Evolutionary conservation across 2,888 invertebrate genomes (phyloP).

Genomic region (Pseudococcus jackbeardsleyi): DNA sequence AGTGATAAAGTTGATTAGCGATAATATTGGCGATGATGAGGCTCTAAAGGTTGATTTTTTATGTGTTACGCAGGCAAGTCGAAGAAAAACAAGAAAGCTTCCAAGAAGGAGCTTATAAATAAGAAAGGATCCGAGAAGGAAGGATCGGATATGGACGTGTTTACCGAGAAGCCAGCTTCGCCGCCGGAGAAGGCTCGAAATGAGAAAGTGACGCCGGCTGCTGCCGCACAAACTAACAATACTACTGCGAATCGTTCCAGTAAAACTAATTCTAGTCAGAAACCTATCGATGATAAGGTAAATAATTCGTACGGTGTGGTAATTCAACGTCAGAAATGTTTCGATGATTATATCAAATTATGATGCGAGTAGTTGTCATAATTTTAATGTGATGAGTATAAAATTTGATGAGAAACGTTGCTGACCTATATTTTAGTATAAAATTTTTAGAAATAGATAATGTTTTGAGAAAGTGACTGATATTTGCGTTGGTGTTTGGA

Average conservation of each 20-base stretch:
- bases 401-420: conserved; percentile 37
- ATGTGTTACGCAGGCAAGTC: conserved; percentile 46
- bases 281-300: conserved; percentile 56
- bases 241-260: conserved; percentile 58
- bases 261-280: conserved; percentile 65
- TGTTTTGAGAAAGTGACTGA: no score
- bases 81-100: conserved; percentile 70
- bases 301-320: not conserved
- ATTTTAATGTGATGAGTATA: conserved; percentile 47
- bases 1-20: conserved; percentile 17
- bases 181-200: conserved; percentile 32
- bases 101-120: conserved; percentile 73
- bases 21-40: not conserved
- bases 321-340: not conserved
- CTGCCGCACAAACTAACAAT: conserved; percentile 30
- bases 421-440: no score
- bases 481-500: not conserved
- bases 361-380: conserved; percentile 65
- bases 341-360: conserved; percentile 59
- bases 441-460: no score
- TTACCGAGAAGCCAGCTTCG: conserved; percentile 67
- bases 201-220: conserved; percentile 6
- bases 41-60: not conserved
- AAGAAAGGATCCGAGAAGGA: conserved; percentile 75
- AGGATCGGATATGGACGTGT: conserved; percentile 75